A percentile compares a stretch with the other conserved stretches of the same genome.
These are phyloP conservation scores for Hypselothyrea guttata DNA, from an alignment of 2,888 invertebrate genomes.

Conservation along the genomic window DNA sequence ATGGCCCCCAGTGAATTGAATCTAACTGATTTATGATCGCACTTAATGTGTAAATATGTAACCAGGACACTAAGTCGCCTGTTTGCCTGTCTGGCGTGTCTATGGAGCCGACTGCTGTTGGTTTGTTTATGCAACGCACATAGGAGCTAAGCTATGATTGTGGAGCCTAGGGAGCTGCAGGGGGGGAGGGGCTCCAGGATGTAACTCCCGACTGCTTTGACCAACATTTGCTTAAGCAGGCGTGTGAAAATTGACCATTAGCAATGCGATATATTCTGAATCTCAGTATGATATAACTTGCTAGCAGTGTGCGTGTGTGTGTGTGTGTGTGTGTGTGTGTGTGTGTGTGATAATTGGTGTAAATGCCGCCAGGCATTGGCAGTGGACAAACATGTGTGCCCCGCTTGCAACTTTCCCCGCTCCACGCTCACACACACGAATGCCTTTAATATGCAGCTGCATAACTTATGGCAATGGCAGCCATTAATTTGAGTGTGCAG, in stretches of 20 bases:
- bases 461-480: slow-evolving; percentile 71
- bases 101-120: slow-evolving; percentile 24
- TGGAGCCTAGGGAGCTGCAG: not conserved
- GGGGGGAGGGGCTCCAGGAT: not conserved
- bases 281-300: slow-evolving; percentile 63
- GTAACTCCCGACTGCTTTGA: slow-evolving; percentile 21
- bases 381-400: slow-evolving; percentile 28
- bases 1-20: slow-evolving; percentile 75
- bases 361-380: slow-evolving; percentile 65
- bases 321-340: slow-evolving; percentile 13
- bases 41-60: slow-evolving; percentile 74
- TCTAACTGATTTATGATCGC: slow-evolving; percentile 76
- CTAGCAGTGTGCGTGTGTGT: slow-evolving; percentile 23
- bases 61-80: slow-evolving; percentile 35
- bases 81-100: slow-evolving; percentile 21
- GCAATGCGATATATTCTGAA: slow-evolving; percentile 73
- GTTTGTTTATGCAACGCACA: slow-evolving; percentile 53
- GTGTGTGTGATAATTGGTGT: slow-evolving; percentile 69
- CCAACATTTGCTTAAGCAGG: slow-evolving; percentile 74
- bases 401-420: not conserved
- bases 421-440: slow-evolving; percentile 16
- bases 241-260: slow-evolving; percentile 79
- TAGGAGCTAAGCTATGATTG: slow-evolving; percentile 5
- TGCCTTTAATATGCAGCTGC: slow-evolving; percentile 73
- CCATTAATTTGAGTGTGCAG: slow-evolving; percentile 70